A percentile compares a stretch with the other conserved stretches of the same genome.
Conservation (phyloP, 2,888 invertebrate genomes). For the Epinotia nisella region DNA sequence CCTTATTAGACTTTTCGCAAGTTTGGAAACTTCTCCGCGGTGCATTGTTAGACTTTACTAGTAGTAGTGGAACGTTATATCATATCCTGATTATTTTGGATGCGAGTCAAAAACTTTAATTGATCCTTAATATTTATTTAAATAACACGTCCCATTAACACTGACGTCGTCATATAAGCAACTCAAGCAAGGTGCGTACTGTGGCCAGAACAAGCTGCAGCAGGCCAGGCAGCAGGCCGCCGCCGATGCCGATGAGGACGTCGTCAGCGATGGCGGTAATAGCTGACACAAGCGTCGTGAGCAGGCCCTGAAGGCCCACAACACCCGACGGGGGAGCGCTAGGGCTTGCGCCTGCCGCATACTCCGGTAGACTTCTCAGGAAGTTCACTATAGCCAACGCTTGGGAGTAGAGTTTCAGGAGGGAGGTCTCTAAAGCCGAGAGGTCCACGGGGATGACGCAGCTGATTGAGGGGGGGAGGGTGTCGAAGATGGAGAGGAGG, state of each 20-base stretch:
- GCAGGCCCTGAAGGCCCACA: slow-evolving; percentile 65
- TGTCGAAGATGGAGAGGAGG: slow-evolving; percentile 77
- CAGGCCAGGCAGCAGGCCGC: slow-evolving; percentile 71
- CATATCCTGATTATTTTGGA: too few relatives aligned
- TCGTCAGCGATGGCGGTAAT: slow-evolving; percentile 73
- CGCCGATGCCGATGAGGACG: slow-evolving; percentile 68
- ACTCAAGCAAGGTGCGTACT: slow-evolving; percentile 64
- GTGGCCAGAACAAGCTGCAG: slow-evolving; percentile 71
- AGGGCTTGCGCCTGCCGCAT: slow-evolving; percentile 73
- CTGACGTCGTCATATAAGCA: slow-evolving; percentile 58
- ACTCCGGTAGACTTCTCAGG: slow-evolving; percentile 69
- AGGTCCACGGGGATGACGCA: slow-evolving; percentile 75
- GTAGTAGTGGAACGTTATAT: too few relatives aligned
- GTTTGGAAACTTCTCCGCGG: too few relatives aligned
- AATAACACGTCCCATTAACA: slow-evolving; percentile 29
- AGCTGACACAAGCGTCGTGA: slow-evolving; percentile 63
- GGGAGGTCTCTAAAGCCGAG: slow-evolving; percentile 73
- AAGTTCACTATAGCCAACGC: slow-evolving; percentile 79
- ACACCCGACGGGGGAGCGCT: slow-evolving; percentile 62
- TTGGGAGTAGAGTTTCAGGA: slow-evolving; percentile 76
- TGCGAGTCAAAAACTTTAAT: neutral
- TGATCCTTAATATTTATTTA: slow-evolving; percentile 19
- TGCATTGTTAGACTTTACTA: too few relatives aligned
- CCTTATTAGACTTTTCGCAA: too few relatives aligned
- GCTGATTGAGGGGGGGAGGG: slow-evolving; percentile 72